phyloP scores from a whole-genome alignment of 1,140 invertebrate genomes.

The Drosophila simulans region DNA sequence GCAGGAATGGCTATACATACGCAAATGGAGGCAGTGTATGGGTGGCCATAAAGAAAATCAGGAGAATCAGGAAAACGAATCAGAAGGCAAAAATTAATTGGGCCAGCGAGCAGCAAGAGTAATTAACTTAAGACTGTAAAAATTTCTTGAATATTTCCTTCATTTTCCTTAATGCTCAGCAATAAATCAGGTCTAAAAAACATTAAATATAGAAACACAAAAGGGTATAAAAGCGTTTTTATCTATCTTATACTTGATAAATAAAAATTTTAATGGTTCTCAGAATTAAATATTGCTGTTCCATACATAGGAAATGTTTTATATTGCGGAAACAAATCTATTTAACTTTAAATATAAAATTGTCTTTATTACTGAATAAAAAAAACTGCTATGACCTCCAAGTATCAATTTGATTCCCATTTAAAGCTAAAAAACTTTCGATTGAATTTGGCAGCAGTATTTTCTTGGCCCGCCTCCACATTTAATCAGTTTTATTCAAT shows the following conservation, averaged over 20 bases:
- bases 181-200: constrained; percentile 48
- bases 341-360: too few relatives aligned
- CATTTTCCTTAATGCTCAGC: constrained; percentile 18
- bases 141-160: constrained; percentile 30
- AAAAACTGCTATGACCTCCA: neutral
- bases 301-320: too few relatives aligned
- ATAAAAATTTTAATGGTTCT: too few relatives aligned
- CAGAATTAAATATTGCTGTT: too few relatives aligned
- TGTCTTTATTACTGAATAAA: too few relatives aligned
- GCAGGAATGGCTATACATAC: constrained; percentile 31
- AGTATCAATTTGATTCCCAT: constrained; percentile 19
- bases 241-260: too few relatives aligned
- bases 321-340: too few relatives aligned
- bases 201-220: neutral
- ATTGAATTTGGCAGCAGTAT: constrained; percentile 23
- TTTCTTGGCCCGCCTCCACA: neutral
- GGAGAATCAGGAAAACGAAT: constrained; percentile 25
- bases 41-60: constrained; percentile 20
- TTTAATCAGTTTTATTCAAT: constrained; percentile 27
- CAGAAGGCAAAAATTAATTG: constrained; percentile 51
- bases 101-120: constrained; percentile 44
- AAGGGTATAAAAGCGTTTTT: neutral
- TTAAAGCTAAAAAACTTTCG: constrained; percentile 6
- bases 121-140: constrained; percentile 59
- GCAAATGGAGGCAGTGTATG: neutral